Base-by-base conservation (phyloP, 2,888 invertebrate species). In the Tubiluchus corallicola region DNA sequence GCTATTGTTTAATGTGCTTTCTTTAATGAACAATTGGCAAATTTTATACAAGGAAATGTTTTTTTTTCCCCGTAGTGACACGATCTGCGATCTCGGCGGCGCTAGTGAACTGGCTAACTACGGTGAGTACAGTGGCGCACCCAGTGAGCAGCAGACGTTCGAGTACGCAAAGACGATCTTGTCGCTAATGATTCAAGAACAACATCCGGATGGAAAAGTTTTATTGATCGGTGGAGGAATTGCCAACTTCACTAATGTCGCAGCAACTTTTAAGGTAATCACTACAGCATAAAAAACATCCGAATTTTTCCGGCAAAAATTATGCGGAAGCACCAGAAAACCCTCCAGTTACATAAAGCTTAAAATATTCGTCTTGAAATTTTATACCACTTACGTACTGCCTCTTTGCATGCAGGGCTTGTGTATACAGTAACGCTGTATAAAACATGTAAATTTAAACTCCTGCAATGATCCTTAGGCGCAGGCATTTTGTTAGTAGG, bases 201-300 rank as follows among this genome's bases (percentile, higher is more conserved):
- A 75, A 54, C 83, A 84, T 61, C 76, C 82, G 0, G 71, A 78
- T 21, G 79, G 79, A 13, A 78, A 78, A 70, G 76, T 77, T 21
- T 52, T 42, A 17, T n/a, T 98, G 48, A 88, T 92, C 53, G 98
- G 98, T 44, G 98, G 98, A 18, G 96, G 96, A 47, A 99, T 98
- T 55, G 98, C 98, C 2, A 98, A 98, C 70, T 98, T 99, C 68
- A 98, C 98, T 2, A 99, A 98, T 69, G 98, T 98, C 1, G 98
- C 98, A 0, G 85, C 94, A 50, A 98, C 98, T 1, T 99, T 98
- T 71, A 82, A 92, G 60, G 68, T 68, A 52, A 41, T n/a, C n/a
- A n/a, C n/a, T n/a, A n/a, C n/a, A n/a, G n/a, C n/a, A n/a, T n/a
- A n/a, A n/a, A n/a, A n/a, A n/a, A n/a, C n/a, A n/a, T n/a, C n/a